A percentile compares a stretch with the other conserved stretches of the same genome.
Evolutionary conservation across 1,140 invertebrate species (phyloP).

Genomic region (Adoxophyes honmai): DNA sequence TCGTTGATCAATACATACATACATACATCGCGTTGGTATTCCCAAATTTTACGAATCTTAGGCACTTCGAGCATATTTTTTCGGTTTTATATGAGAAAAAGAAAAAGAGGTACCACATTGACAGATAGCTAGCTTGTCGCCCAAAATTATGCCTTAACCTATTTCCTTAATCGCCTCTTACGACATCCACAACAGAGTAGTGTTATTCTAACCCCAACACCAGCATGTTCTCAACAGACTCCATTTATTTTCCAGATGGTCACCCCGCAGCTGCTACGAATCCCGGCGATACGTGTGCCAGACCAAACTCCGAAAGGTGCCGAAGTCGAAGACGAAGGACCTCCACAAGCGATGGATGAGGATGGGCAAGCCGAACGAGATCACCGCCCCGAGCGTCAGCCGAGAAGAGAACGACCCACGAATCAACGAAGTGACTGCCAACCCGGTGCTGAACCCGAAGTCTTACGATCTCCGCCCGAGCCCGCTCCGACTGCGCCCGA

Average conservation of each 20-base stretch:
- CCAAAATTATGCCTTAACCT: too few relatives aligned
- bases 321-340: constrained; percentile 60
- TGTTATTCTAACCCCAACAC: too few relatives aligned
- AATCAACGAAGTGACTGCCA: constrained; percentile 56
- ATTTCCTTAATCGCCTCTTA: too few relatives aligned
- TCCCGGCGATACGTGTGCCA: constrained; percentile 83
- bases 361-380: constrained; percentile 73
- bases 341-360: constrained; percentile 57
- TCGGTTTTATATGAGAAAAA: too few relatives aligned
- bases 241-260: constrained; percentile 75
- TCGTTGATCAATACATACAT: too few relatives aligned
- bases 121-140: too few relatives aligned
- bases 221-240: too few relatives aligned
- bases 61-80: too few relatives aligned
- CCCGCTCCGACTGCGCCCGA: constrained; percentile 27
- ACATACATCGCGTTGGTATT: too few relatives aligned
- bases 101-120: too few relatives aligned
- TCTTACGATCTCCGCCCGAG: constrained; percentile 55
- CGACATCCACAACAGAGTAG: too few relatives aligned
- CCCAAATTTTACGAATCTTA: too few relatives aligned
- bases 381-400: constrained; percentile 60
- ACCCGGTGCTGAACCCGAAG: constrained; percentile 52
- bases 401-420: constrained; percentile 55
- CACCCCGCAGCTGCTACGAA: constrained; percentile 78
- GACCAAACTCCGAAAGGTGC: constrained; percentile 68